phyloP scores from a whole-genome alignment of 2,888 invertebrate genomes.

The Ceriagrion tenellum region DNA sequence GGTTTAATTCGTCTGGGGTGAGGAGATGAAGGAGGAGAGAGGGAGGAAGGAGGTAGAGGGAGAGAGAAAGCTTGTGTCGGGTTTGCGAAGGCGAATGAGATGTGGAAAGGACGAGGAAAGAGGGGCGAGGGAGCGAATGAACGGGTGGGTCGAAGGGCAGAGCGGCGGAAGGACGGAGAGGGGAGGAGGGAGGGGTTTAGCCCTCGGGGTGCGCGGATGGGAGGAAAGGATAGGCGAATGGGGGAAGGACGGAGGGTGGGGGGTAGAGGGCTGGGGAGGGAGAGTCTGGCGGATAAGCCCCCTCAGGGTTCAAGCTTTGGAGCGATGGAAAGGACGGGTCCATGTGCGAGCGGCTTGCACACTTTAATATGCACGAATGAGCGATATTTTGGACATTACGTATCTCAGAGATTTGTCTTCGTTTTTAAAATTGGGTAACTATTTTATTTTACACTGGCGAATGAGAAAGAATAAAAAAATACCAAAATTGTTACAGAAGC shows the following conservation, averaged over 20 bases:
- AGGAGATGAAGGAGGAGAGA: too few species aligned
- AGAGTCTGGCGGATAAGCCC: constrained; percentile 14
- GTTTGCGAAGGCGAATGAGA: neutral
- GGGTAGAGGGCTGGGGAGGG: neutral
- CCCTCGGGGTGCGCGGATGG: neutral
- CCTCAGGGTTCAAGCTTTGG: neutral
- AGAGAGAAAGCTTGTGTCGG: neutral
- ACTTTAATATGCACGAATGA: neutral
- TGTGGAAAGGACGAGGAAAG: neutral
- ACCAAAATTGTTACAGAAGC: too few species aligned
- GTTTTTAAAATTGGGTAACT: too few species aligned
- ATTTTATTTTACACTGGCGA: neutral
- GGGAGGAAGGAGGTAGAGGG: neutral
- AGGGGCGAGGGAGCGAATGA: neutral
- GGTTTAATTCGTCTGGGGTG: neutral
- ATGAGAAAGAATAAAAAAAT: too few species aligned
- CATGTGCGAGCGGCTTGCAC: neutral
- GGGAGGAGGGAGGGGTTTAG: neutral
- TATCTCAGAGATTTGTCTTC: neutral
- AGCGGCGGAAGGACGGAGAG: neutral
- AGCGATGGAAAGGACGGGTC: neutral
- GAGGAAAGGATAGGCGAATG: neutral
- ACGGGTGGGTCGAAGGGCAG: neutral
- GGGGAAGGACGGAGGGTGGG: neutral
- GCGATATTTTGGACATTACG: neutral